These are phyloP conservation scores for Gambelia wislizenii DNA, from an alignment of 2,797 vertebrate species.

Conservation along the genomic window DNA sequence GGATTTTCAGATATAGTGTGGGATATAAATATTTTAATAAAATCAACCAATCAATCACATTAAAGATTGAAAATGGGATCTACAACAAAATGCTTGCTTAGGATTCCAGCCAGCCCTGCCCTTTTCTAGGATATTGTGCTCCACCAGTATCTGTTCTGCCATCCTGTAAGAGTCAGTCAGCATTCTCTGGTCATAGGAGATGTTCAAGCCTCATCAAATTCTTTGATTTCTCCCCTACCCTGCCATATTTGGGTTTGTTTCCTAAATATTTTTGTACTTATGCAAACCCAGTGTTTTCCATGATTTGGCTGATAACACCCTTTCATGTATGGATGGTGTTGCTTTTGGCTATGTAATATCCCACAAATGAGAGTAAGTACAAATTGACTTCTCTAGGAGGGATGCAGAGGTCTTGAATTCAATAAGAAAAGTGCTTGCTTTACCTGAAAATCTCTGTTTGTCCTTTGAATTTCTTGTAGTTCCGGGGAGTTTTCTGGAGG, in stretches of 20 bases:
- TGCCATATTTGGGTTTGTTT: neutral
- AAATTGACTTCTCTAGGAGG: neutral
- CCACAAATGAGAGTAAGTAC: neutral
- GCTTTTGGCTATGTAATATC: neutral
- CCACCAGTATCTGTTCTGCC: too few relatives aligned
- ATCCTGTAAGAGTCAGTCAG: neutral
- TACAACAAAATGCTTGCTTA: too few relatives aligned
- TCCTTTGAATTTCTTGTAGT: conserved; percentile 83
- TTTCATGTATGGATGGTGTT: too few relatives aligned
- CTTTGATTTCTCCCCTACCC: neutral
- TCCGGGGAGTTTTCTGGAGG: conserved; percentile 81
- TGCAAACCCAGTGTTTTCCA: neutral
- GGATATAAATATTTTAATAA: too few relatives aligned
- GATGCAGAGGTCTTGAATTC: neutral
- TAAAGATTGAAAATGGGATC: too few relatives aligned
- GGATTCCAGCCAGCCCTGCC: neutral
- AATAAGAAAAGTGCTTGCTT: conserved; percentile 18
- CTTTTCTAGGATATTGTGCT: neutral
- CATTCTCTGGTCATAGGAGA: neutral
- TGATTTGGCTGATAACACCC: neutral
- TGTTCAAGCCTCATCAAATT: neutral
- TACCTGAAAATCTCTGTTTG: conserved; percentile 92
- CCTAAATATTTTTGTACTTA: neutral
- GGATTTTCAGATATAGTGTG: too few relatives aligned
- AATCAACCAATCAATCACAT: too few relatives aligned